A percentile compares a stretch with the other conserved stretches of the same genome.
Conservation (phyloP, 2,113 vertebrate genomes). For the Egretta garzetta region DNA sequence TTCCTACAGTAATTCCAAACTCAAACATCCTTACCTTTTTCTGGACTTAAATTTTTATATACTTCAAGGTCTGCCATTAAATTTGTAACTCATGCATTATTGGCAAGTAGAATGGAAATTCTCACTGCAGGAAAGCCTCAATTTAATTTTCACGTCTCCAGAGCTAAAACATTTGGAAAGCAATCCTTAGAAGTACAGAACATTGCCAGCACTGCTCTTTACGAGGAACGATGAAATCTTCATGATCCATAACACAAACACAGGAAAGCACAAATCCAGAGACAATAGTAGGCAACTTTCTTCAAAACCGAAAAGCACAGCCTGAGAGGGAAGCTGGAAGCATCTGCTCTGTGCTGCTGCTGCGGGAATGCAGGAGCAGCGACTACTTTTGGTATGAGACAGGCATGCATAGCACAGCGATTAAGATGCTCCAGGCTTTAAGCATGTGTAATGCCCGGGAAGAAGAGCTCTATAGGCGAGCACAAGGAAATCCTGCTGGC, state of each 20-base stretch:
- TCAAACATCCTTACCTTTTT: slow-evolving; percentile 85
- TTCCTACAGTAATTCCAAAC: not conserved
- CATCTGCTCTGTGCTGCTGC: slow-evolving; percentile 65
- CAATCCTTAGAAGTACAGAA: slow-evolving; percentile 17
- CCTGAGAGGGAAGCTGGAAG: slow-evolving; percentile 42
- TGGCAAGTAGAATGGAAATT: slow-evolving; percentile 56
- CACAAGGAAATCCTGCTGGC: slow-evolving; percentile 17
- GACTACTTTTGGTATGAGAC: slow-evolving; percentile 61
- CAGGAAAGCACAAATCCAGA: slow-evolving; percentile 30
- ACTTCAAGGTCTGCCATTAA: slow-evolving; percentile 96
- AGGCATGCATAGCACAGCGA: slow-evolving; percentile 12
- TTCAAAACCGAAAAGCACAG: slow-evolving; percentile 15
- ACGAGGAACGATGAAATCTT: not conserved
- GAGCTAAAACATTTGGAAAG: slow-evolving; percentile 15
- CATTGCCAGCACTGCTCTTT: not conserved
- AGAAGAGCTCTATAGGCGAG: not conserved
- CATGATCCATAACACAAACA: not conserved
- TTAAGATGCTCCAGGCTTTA: slow-evolving; percentile 35
- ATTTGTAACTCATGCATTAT: slow-evolving; percentile 72
- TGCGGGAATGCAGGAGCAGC: slow-evolving; percentile 63
- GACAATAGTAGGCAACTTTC: slow-evolving; percentile 43
- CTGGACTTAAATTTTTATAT: slow-evolving; percentile 90
- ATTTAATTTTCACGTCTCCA: slow-evolving; percentile 46
- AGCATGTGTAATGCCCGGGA: slow-evolving; percentile 6
- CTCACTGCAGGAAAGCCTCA: slow-evolving; percentile 56